Percentiles rank a stretch among this genome's conserved stretches.
These are phyloP conservation scores for Zapus hudsonius DNA, from an alignment of 2,113 vertebrate species.

Conservation along the genomic window DNA sequence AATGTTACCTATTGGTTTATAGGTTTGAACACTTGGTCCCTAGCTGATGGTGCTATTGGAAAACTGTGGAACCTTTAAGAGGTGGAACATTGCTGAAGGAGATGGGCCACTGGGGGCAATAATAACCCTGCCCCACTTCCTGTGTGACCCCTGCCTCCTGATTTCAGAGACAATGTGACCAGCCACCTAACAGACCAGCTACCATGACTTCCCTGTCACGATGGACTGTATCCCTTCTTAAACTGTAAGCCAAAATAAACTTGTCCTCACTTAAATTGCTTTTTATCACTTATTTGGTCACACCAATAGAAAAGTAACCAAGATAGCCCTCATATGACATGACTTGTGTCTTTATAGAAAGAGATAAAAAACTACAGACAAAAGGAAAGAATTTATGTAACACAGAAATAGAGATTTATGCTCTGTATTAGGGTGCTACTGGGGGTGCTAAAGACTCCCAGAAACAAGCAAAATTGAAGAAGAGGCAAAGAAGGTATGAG, in stretches of 20 bases:
- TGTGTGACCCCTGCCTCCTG: neutral
- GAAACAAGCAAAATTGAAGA: neutral
- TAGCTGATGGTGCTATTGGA: neutral
- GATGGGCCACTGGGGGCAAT: neutral
- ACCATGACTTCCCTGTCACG: neutral
- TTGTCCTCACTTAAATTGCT: neutral
- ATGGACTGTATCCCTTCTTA: neutral
- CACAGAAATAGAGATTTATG: neutral
- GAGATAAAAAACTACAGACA: neutral
- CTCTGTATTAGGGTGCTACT: no score
- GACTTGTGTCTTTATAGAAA: neutral
- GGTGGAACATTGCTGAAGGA: neutral
- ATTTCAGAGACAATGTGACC: neutral
- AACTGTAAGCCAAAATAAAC: neutral
- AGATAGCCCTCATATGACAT: neutral
- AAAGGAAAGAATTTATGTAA: neutral
- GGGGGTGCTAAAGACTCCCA: neutral
- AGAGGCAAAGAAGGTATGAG: neutral
- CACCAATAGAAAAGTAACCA: neutral
- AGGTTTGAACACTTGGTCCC: neutral
- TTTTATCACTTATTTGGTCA: neutral
- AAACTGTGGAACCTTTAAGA: neutral
- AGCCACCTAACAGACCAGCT: neutral
- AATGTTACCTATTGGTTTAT: neutral
- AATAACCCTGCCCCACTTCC: neutral